These are phyloP conservation scores for Patagioenas fasciata DNA, from an alignment of 2,113 vertebrate genomes.

Conservation along the genomic window DNA sequence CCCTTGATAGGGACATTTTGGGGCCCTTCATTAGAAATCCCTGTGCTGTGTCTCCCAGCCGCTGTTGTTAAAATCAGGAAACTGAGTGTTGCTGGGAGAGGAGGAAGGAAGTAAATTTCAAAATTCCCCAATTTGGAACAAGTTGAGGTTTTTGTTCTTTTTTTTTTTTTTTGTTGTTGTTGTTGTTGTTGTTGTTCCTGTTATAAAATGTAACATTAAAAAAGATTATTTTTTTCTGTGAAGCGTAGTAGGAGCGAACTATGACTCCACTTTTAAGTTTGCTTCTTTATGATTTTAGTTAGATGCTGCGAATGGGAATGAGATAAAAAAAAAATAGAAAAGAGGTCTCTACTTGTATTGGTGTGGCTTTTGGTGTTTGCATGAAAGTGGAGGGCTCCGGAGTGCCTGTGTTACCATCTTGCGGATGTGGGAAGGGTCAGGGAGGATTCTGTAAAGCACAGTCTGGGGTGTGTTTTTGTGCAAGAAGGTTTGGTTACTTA, in stretches of 20 bases:
- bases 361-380: not conserved
- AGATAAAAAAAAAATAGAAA: not conserved
- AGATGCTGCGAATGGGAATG: not conserved
- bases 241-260: not conserved
- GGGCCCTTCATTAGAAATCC: not conserved
- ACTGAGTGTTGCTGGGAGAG: not conserved
- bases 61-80: not conserved
- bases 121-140: not conserved
- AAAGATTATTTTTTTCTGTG: not conserved
- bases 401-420: not conserved
- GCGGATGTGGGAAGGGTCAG: not conserved
- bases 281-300: not conserved
- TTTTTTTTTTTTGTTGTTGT: not conserved
- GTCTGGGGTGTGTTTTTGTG: rapidly evolving
- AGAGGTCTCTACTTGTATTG: not conserved
- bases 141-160: not conserved
- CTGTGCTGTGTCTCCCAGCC: not conserved
- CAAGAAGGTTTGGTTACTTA: not conserved
- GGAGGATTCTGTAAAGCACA: not conserved
- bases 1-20: not conserved
- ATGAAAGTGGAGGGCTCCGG: not conserved
- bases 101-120: not conserved
- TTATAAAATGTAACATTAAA: not conserved
- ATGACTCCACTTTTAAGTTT: not conserved
- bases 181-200: too few relatives aligned